Evolutionary conservation across 2,888 invertebrate species (phyloP).

Genomic region (Phaonia tiefii): DNA sequence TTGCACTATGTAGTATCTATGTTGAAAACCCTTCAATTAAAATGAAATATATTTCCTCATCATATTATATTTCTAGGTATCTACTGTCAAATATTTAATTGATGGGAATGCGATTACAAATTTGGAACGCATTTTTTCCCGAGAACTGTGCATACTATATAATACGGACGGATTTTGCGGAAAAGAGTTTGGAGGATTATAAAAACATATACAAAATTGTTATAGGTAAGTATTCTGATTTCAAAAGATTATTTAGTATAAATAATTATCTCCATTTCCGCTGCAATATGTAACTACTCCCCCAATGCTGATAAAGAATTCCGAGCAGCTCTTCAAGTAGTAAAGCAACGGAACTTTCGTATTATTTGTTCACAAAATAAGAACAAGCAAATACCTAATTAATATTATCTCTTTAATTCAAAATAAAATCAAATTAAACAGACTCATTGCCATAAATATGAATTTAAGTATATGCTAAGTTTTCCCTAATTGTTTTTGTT

Average conservation of each 20-base stretch:
- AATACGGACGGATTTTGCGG: conserved; percentile 22
- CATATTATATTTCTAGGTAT: too few species aligned
- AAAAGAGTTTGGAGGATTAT: conserved; percentile 18
- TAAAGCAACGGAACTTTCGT: conserved; percentile 17
- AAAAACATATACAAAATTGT: conserved; percentile 21
- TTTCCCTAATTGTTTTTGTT: conserved; percentile 80
- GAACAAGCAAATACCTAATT: too few species aligned
- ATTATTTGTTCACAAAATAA: conserved; percentile 12
- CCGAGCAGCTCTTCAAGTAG: conserved; percentile 13
- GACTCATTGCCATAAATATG: conserved; percentile 80
- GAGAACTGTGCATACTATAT: conserved; percentile 15
- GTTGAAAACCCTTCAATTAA: too few species aligned
- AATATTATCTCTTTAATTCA: too few species aligned
- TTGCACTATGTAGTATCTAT: too few species aligned
- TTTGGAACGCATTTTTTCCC: background rate
- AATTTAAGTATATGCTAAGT: too few species aligned
- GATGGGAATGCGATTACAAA: conserved; percentile 7
- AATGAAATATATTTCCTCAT: too few species aligned
- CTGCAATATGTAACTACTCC: conserved; percentile 25
- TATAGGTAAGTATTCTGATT: conserved; percentile 12
- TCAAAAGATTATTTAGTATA: background rate
- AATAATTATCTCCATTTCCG: background rate
- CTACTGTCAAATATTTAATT: too few species aligned
- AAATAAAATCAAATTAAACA: conserved; percentile 66
- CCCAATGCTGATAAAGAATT: background rate